These are phyloP conservation scores for Harpegnathos saltator DNA, from an alignment of 1,140 invertebrate species.

Conservation along the genomic window DNA sequence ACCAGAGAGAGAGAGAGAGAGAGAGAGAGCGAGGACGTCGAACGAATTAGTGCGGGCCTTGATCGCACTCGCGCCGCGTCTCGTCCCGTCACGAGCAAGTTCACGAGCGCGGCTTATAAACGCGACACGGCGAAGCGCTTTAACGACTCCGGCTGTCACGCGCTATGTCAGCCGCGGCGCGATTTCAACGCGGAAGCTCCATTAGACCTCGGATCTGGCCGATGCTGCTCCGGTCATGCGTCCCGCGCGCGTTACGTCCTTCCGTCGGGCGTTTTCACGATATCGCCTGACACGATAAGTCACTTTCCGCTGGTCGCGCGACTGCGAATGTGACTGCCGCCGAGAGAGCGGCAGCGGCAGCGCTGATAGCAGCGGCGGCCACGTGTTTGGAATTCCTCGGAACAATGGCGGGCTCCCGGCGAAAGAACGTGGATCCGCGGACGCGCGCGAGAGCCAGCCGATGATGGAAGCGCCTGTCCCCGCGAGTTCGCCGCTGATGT, in stretches of 20 bases:
- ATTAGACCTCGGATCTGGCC: conserved; percentile 50
- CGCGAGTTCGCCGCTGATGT: background rate
- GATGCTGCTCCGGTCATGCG: background rate
- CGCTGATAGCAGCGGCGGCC: conserved; percentile 21
- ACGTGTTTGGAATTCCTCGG: conserved; percentile 74
- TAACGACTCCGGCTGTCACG: conserved; percentile 1
- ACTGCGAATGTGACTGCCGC: background rate
- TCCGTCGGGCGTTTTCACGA: conserved; percentile 62
- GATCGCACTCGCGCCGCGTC: no score
- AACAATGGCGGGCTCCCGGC: conserved; percentile 69
- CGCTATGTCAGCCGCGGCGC: conserved; percentile 17
- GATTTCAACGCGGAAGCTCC: conserved; percentile 55
- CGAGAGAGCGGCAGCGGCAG: conserved; percentile 22
- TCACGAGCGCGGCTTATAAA: background rate
- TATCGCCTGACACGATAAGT: conserved; percentile 78
- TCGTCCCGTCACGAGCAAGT: no score
- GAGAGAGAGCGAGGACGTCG: background rate
- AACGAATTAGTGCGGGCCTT: background rate
- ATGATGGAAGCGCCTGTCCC: conserved; percentile 33
- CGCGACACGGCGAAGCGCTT: background rate
- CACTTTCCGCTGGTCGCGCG: conserved; percentile 74
- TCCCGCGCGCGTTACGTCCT: conserved; percentile 57
- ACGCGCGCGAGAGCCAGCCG: conserved; percentile 5
- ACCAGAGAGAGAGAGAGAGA: no score
- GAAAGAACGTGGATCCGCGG: background rate